Conservation (phyloP, 2,113 vertebrate genomes). For the Arothron firmamentum region DNA sequence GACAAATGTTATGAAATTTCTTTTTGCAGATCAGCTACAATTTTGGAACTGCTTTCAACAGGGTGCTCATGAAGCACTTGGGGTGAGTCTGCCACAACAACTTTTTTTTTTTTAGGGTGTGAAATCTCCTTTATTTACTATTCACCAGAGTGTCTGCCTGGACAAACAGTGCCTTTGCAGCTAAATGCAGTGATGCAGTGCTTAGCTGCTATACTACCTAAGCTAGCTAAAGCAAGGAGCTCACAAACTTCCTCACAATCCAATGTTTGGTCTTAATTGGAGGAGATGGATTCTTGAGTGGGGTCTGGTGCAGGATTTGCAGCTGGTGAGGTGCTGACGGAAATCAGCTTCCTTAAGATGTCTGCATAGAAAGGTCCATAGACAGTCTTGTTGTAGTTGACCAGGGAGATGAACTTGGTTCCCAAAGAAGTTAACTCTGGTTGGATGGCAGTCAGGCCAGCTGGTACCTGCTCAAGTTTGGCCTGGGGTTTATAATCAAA, state of each 20-base stretch:
- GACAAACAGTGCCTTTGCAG: slow-evolving; percentile 4
- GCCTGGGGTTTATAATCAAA: slow-evolving; percentile 70
- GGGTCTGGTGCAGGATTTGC: slow-evolving; percentile 47
- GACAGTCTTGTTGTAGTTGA: slow-evolving; percentile 88
- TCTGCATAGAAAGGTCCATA: slow-evolving; percentile 90
- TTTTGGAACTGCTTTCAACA: neutral
- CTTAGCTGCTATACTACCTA: too few species aligned
- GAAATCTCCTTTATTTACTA: neutral
- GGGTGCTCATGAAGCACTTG: neutral
- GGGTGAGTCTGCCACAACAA: too few species aligned
- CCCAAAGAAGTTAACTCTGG: slow-evolving; percentile 79
- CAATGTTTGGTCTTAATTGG: slow-evolving; percentile 37
- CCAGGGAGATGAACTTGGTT: slow-evolving; percentile 79
- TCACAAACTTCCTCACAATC: neutral
- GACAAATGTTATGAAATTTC: too few species aligned
- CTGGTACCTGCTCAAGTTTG: slow-evolving; percentile 76
- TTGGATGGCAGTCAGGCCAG: slow-evolving; percentile 81
- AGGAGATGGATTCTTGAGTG: slow-evolving; percentile 26
- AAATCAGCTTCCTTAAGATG: slow-evolving; percentile 88
- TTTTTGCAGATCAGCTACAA: too few species aligned
- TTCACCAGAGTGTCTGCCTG: slow-evolving; percentile 2
- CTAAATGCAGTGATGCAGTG: slow-evolving; percentile 8
- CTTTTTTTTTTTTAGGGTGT: too few species aligned
- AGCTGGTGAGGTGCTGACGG: slow-evolving; percentile 54
- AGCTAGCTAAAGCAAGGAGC: too few species aligned